Conservation (phyloP, 2,888 invertebrate genomes). For the Eledone cirrhosa region DNA sequence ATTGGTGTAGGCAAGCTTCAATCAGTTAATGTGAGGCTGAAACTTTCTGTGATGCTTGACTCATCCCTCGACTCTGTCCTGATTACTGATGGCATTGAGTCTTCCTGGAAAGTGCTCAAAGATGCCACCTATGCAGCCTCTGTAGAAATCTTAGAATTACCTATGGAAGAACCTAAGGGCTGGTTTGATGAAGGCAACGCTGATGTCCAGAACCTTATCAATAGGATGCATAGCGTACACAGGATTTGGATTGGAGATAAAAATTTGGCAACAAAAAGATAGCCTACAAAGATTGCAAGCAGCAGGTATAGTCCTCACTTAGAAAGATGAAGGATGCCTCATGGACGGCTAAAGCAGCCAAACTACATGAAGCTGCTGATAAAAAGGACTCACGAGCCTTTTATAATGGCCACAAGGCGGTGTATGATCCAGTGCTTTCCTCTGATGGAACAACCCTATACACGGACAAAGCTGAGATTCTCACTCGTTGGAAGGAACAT, state of each 20-base stretch:
- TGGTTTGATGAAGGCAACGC: not conserved
- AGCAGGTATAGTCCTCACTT: too few relatives aligned
- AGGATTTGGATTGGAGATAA: too few relatives aligned
- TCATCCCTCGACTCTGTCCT: not conserved
- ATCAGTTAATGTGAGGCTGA: too few relatives aligned
- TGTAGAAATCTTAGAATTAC: not conserved
- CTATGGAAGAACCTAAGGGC: not conserved
- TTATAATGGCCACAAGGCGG: not conserved
- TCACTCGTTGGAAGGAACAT: too few relatives aligned
- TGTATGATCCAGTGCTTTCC: not conserved
- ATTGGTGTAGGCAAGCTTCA: too few relatives aligned
- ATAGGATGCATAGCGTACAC: not conserved
- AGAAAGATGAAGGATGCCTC: not conserved
- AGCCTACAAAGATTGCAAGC: too few relatives aligned
- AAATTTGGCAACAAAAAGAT: too few relatives aligned
- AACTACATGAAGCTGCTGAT: not conserved
- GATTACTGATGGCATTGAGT: not conserved
- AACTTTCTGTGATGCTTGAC: too few relatives aligned
- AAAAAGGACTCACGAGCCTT: not conserved
- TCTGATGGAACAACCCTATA: too few relatives aligned
- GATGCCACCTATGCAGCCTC: too few relatives aligned
- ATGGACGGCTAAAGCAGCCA: not conserved
- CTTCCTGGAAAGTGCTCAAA: not conserved
- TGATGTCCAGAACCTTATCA: not conserved
- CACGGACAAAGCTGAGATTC: too few relatives aligned